Percentiles rank a stretch among this genome's conserved stretches.
Evolutionary conservation across 92 coral and sea anemone species (phyloP).

Genomic region (Nematostella vectensis): DNA sequence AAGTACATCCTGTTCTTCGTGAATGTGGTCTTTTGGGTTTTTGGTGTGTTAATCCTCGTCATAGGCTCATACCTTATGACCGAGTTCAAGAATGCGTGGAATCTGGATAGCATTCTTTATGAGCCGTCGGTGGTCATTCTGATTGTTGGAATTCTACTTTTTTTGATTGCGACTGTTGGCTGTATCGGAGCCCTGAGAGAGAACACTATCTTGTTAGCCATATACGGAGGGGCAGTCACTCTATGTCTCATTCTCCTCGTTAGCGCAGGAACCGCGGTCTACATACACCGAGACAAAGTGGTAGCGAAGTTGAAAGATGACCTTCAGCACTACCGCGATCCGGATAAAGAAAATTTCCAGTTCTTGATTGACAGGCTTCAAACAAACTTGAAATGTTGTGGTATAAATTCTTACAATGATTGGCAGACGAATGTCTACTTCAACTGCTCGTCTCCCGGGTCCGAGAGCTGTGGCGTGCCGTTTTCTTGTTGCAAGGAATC

Average conservation of each 20-base stretch:
- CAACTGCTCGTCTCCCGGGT: conserved; percentile 57
- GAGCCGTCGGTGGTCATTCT: conserved; percentile 68
- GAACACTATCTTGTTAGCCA: conserved; percentile 61
- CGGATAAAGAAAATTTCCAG: conserved; percentile 54
- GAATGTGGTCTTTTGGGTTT: conserved; percentile 68
- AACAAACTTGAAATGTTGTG: conserved; percentile 72
- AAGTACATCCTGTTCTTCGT: conserved; percentile 73
- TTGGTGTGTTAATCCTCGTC: conserved; percentile 46
- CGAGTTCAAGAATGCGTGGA: conserved; percentile 48
- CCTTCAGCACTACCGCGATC: conserved; percentile 66
- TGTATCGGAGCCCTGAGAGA: conserved; percentile 90
- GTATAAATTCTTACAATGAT: conserved; percentile 52
- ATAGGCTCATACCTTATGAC: conserved; percentile 55
- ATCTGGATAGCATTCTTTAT: conserved; percentile 48
- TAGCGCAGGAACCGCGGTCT: conserved; percentile 45
- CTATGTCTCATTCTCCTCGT: conserved; percentile 42
- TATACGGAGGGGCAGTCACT: conserved; percentile 45
- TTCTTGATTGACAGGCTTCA: conserved; percentile 76
- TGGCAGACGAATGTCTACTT: conserved; percentile 81
- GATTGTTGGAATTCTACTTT: conserved; percentile 49
- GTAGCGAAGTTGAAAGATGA: conserved; percentile 62
- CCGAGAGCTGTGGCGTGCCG: conserved; percentile 75
- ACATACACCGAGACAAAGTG: conserved; percentile 41
- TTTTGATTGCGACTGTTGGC: conserved; percentile 77
- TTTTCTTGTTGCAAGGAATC: conserved; percentile 72